Percentiles rank a stretch among this genome's conserved stretches.
These are phyloP conservation scores for Cairina moschata DNA, from an alignment of 2,113 vertebrate genomes.

Conservation along the genomic window DNA sequence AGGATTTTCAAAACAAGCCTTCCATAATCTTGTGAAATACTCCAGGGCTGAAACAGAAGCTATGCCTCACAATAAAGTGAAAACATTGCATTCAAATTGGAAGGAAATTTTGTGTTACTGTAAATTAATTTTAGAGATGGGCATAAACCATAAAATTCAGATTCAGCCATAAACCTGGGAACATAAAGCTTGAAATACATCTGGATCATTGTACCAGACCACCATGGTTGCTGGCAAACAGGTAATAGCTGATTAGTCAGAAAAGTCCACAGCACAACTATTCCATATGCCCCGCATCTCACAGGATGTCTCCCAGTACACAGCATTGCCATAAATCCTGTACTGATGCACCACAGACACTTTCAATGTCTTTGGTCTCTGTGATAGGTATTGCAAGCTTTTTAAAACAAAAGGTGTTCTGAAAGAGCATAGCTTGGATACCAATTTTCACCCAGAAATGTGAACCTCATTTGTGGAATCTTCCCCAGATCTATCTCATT, in stretches of 20 bases:
- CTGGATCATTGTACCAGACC: background rate
- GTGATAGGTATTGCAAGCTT: background rate
- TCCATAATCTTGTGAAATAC: background rate
- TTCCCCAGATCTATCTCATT: background rate
- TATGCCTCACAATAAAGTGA: background rate
- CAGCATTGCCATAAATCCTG: background rate
- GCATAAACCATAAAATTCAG: background rate
- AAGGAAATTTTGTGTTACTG: background rate
- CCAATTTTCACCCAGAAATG: background rate
- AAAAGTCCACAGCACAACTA: background rate
- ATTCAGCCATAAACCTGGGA: background rate
- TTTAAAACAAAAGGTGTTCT: background rate
- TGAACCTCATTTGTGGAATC: background rate
- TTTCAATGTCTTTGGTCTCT: background rate
- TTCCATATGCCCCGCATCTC: background rate
- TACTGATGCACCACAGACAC: background rate
- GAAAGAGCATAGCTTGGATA: background rate
- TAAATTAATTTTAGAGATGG: background rate
- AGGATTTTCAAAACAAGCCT: background rate
- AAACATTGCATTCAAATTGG: background rate
- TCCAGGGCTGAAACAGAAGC: background rate
- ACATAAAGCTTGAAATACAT: background rate
- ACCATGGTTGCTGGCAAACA: background rate
- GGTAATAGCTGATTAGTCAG: background rate
- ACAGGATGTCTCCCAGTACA: background rate